These are phyloP conservation scores for Drosophila emarginata DNA, from an alignment of 2,888 invertebrate species.

Conservation along the genomic window DNA sequence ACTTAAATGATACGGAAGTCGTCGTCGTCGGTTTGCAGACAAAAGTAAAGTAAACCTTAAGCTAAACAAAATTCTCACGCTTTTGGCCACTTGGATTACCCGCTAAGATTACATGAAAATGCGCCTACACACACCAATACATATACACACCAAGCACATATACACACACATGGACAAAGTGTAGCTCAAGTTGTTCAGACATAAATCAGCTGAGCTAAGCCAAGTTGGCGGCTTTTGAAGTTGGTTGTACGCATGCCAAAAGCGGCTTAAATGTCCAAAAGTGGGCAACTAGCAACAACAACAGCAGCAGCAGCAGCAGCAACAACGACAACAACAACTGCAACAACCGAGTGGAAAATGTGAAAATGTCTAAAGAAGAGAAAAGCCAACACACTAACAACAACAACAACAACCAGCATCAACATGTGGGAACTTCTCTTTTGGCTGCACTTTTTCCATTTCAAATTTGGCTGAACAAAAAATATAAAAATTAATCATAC, in stretches of 20 bases:
- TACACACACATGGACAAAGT: constrained; percentile 18
- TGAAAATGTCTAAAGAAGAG: constrained; percentile 72
- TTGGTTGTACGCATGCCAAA: constrained; percentile 78
- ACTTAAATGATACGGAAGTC: constrained; percentile 75
- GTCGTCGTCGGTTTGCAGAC: constrained; percentile 40
- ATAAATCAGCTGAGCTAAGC: constrained; percentile 68
- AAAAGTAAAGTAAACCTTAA: constrained; percentile 7
- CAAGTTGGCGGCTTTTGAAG: constrained; percentile 51
- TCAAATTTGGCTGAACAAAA: constrained; percentile 28
- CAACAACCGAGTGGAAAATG: constrained; percentile 62
- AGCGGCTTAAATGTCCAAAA: constrained; percentile 78
- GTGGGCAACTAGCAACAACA: constrained; percentile 67
- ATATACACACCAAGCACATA: constrained; percentile 31
- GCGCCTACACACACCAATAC: constrained; percentile 73
- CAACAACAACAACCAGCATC: constrained; percentile 35
- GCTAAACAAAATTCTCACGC: constrained; percentile 76
- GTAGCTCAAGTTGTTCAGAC: constrained; percentile 51
- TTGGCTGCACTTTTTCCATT: constrained; percentile 13
- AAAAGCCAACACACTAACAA: constrained; percentile 53
- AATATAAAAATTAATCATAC: constrained; percentile 68
- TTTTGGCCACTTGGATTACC: constrained; percentile 76
- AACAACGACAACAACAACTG: constrained; percentile 36
- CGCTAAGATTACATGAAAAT: constrained; percentile 75
- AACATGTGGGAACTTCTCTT: constrained; percentile 41
- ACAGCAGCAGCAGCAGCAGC: constrained; percentile 44